Base-by-base conservation (phyloP, 2,888 invertebrate species). In the Shargacucullia verbasci region DNA sequence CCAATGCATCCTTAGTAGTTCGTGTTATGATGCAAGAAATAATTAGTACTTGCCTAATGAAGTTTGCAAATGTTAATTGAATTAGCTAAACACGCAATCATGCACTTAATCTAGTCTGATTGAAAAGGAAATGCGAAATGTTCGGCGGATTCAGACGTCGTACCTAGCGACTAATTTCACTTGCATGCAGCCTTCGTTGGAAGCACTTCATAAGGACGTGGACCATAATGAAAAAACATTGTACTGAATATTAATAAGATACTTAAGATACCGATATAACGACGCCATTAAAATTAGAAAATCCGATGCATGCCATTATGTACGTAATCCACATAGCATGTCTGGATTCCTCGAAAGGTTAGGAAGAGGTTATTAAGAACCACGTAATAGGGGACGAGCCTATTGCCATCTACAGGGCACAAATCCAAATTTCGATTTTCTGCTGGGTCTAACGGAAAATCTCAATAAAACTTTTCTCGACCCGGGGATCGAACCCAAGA, bases 101-200 rank as follows among this genome's bases (percentile, higher is more conserved):
- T 35, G 46, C 49, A 49, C 25, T 41, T 35, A 57, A 7, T 45
- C 7, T 55, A 34, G 15, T 9, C 35, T 20, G 27, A 57, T 58
- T 54, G 49, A 41, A 59, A 63, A 63, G 47, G 64, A 73, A 73
- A 58, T 68, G 33, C 27, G 49, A 59, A 66, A 49, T 55, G 0
- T 50, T 11, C 27, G 50, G 27, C 50, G 57, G 54, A 53, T 39
- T 13, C 15, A 54, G 15, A 44, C 20, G 43, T 37, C 34, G 13
- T 14, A 48, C 39, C 34, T 7, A 54, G 25, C 44, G 52, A 33
- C 14, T 11, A 29, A 39, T 53, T 59, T 40, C 31, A 38, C 31
- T 20, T 4, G 20, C 2, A 3, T 11, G 12, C 14, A 38, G 12
- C 10, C 10, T 40, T 46, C 31, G 20, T 49, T 11, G 8, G 45